Evolutionary conservation across 2,113 vertebrate genomes (phyloP), one percentile per base, ranked within the genome.

Genomic region (Gymnarchus niloticus): DNA sequence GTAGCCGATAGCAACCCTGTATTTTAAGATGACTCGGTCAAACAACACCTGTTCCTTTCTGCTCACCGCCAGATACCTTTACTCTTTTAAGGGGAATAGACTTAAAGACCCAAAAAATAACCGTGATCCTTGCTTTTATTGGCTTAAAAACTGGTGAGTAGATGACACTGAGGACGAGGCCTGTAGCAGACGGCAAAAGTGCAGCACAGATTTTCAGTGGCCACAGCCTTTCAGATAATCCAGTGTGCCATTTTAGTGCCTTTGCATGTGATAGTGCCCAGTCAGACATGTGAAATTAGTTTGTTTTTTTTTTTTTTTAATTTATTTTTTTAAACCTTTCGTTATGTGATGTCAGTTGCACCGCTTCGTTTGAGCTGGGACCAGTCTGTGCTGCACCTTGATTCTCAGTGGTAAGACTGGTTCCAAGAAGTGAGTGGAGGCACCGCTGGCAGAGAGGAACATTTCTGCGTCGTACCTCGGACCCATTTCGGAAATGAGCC

Each of bases 401-500:
- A n/a, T n/a, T n/a, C n/a, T n/a, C n/a, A n/a, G n/a, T n/a, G n/a
- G n/a, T n/a, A n/a, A n/a, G n/a, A n/a, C n/a, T n/a, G n/a, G n/a
- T n/a, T n/a, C n/a, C n/a, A n/a, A n/a, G n/a, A n/a, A n/a, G n/a
- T n/a, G n/a, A n/a, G n/a, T n/a, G n/a, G n/a, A n/a, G n/a, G n/a
- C n/a, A 33, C 65, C 14, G 17, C 65, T 73, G 9, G 9, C 25
- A 56, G 88, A 85, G 85, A 84, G 85, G n/a, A 84, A 89, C 83
- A 86, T 87, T 91, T 91, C 90, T 90, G 23, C 85, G 87, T 89
- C 88, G 88, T 86, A 37, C 80, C 80, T 82, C 52, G 91, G 90
- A 91, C 91, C 91, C 88, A 86, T 6, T 46, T 86, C 61, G 89
- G 51, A 88, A 84, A 83, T 48, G 86, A 89, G 90, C 90, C 92